These are phyloP conservation scores for Nemapogon koenigi DNA, from an alignment of 2,888 invertebrate genomes.

Conservation along the genomic window DNA sequence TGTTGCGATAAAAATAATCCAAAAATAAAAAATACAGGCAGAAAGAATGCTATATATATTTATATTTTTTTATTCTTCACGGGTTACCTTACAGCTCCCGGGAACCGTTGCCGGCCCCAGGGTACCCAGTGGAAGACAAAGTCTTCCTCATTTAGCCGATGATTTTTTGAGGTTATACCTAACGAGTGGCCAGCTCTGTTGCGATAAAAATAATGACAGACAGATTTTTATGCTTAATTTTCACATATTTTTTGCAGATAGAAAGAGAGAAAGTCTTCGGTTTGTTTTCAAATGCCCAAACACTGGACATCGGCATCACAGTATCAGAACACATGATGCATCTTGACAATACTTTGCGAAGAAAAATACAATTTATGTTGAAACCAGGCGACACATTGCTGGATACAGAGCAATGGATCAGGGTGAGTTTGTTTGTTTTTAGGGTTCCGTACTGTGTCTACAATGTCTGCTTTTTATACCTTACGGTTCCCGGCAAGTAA, in stretches of 20 bases:
- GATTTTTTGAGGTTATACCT: neutral
- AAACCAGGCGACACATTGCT: slow-evolving; percentile 59
- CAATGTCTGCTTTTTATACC: too few relatives aligned
- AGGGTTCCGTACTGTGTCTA: too few relatives aligned
- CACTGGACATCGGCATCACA: slow-evolving; percentile 37
- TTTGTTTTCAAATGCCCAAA: slow-evolving; percentile 45
- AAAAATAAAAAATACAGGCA: too few relatives aligned
- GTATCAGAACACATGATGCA: slow-evolving; percentile 32
- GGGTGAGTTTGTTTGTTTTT: slow-evolving; percentile 41
- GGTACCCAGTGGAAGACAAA: too few relatives aligned
- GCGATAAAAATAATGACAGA: too few relatives aligned
- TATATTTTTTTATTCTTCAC: too few relatives aligned
- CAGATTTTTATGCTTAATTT: neutral
- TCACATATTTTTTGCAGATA: slow-evolving; percentile 27
- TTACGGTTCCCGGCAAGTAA: too few relatives aligned
- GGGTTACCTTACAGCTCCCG: too few relatives aligned
- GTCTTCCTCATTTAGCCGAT: too few relatives aligned
- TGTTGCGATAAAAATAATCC: too few relatives aligned
- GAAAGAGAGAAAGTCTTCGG: slow-evolving; percentile 54
- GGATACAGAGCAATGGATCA: slow-evolving; percentile 55
- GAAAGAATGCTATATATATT: too few relatives aligned
- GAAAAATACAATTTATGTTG: slow-evolving; percentile 52
- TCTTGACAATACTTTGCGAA: slow-evolving; percentile 38
- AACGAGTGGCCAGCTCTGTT: neutral
- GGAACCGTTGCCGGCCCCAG: too few relatives aligned